Conservation (phyloP, 2,888 invertebrate genomes). For the Amphipyra berbera region DNA sequence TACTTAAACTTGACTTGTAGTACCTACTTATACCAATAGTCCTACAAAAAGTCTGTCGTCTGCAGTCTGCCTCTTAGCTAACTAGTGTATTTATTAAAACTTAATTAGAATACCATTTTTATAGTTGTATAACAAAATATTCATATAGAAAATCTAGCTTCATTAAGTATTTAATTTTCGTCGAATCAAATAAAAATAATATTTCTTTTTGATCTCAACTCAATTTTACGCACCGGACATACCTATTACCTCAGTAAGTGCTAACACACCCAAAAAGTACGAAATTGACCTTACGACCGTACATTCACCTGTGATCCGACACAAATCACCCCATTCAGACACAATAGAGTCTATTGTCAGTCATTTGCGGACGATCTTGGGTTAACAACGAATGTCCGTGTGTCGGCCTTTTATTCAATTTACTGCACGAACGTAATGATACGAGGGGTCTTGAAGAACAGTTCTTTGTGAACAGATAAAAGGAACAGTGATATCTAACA, state of each 20-base stretch:
- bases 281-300: conserved; percentile 52
- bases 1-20: no score
- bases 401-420: conserved; percentile 62
- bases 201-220: conserved; percentile 1
- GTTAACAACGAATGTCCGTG: conserved; percentile 73
- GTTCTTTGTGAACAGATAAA: conserved; percentile 51
- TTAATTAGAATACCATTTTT: no score
- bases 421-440: conserved; percentile 57
- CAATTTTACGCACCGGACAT: not conserved
- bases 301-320: conserved; percentile 59
- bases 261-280: conserved; percentile 44
- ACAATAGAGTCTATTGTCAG: conserved; percentile 75
- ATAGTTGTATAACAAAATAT: no score
- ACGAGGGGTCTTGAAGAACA: conserved; percentile 45
- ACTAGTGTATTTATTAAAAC: no score
- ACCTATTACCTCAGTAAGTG: conserved; percentile 41
- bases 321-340: conserved; percentile 67
- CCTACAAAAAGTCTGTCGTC: no score
- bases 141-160: no score
- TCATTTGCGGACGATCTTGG: conserved; percentile 70
- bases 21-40: no score
- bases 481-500: conserved; percentile 40
- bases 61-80: no score
- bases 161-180: conserved; percentile 4
- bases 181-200: conserved; percentile 15